Evolutionary conservation across 2,797 vertebrate species (phyloP), one percentile per base, ranked within the genome.

Genomic region (Myripristis jacobus): DNA sequence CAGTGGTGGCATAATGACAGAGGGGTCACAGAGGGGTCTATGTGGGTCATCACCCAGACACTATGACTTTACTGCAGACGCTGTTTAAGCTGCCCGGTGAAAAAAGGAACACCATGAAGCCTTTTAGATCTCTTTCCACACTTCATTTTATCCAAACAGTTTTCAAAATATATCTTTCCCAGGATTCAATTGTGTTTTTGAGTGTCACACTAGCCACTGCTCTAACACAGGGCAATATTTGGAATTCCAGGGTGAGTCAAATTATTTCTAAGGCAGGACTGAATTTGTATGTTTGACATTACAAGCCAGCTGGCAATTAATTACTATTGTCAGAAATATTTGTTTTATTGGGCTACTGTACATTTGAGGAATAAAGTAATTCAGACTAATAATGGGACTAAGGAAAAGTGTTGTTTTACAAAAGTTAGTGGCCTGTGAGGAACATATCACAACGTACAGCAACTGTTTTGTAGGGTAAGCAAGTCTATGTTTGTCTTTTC

Each of bases 1-100:
- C 21, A 2, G 16, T 36, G 54, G 52, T 60, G 63, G 54, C 4
- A 0, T 22, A 57, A 24, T 58, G 63, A 66, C 24, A 56, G 38
- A 70, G 19, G 19, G 55, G 70, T 74, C 68, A 81, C 46, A 63
- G n/a, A 64, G 55, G 69, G 34, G 66, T 63, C 67, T 71, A 64
- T 73, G 25, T 66, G 52, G 80, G 58, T 75, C 77, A 70, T 68
- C 53, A 76, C 47, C 24, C 65, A 56, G 59, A 66, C 25, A 55
- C 55, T 41, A 61, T 3, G 18, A 44, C 46, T 61, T 0, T 0
- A 64, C n/a, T 51, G 13, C 44, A 64, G 15, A 48, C 43, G 57
- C 13, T 15, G 53, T 73, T 78, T 66, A 67, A 9, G 62, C 53
- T 52, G 34, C 43, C 24, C 44, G 59, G 15, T n/a, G 16, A 51